Evolutionary conservation across 2,888 invertebrate genomes (phyloP), one percentile per base, ranked within the genome.

Genomic region (Plutella xylostella): DNA sequence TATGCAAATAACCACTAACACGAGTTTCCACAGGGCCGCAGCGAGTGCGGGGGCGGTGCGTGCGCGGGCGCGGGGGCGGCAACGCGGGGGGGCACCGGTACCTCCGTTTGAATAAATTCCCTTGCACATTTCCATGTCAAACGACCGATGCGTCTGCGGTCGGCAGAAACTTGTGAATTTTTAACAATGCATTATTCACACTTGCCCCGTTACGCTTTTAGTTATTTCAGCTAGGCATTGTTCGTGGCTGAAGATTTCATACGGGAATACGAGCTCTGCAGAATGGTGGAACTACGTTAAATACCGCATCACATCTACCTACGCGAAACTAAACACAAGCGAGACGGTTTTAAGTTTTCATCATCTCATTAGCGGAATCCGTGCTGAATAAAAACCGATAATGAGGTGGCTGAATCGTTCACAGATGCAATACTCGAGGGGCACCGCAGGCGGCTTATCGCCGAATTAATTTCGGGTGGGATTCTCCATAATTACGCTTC

Each of bases 91-190:
- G 50, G 53, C n/a, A n/a, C n/a, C 20, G 38, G 38, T 9, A n/a
- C 3, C 3, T 20, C 53, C 54, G 63, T 71, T 67, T 69, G 72
- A 72, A 73, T 72, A 71, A 31, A 42, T 43, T 43, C 40, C 28
- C 42, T n/a, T 33, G 62, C 60, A 57, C 72, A 80, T 80, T 80
- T 72, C 72, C 80, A 80, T 82, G 76, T 78, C 80, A 80, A 80
- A 80, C 53, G 53, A 30, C 51, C 53, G 58, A 17, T 25, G 58
- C 54, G 56, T 34, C 34, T 33, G 56, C 56, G 55, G 49, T 48
- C 12, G 56, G 56, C 6, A 19, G 56, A 28, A 49, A 56, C 60
- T 63, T 61, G 68, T 72, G 72, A 72, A 75, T 76, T 78, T 78
- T 72, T 75, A 74, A 73, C 73, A 63, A 64, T 51, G 46, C 54